These are phyloP conservation scores for Sander lucioperca DNA, from an alignment of 2,113 vertebrate species.

Conservation along the genomic window DNA sequence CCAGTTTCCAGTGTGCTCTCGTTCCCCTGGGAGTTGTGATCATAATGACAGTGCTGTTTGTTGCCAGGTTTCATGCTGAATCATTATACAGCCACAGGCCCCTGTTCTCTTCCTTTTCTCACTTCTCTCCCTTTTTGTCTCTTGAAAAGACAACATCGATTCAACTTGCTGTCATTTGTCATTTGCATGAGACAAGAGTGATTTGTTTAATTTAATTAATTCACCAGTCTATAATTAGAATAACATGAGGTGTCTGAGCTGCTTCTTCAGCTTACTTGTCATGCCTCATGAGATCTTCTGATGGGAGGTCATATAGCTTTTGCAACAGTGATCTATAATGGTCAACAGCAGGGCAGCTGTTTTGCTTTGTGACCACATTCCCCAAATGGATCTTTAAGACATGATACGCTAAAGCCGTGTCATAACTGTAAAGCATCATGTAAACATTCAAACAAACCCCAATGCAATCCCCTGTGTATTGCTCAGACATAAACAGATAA, in stretches of 20 bases:
- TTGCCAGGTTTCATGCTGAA: constrained; percentile 77
- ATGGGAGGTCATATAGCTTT: background rate
- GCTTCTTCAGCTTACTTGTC: constrained; percentile 1
- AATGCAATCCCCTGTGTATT: constrained; percentile 1
- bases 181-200: constrained; percentile 40
- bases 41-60: constrained; percentile 70
- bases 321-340: background rate
- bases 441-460: constrained; percentile 37
- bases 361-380: constrained; percentile 19
- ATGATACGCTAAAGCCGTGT: background rate
- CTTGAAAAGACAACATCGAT: constrained; percentile 29
- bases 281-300: constrained; percentile 9
- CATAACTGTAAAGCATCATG: constrained; percentile 4
- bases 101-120: constrained; percentile 37
- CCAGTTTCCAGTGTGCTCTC: constrained; percentile 62
- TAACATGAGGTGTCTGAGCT: constrained; percentile 5
- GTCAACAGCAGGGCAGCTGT: constrained; percentile 1
- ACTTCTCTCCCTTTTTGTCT: constrained; percentile 24
- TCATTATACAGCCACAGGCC: constrained; percentile 51
- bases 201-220: constrained; percentile 33
- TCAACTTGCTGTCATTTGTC: constrained; percentile 17
- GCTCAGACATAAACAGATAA: constrained; percentile 35
- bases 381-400: background rate
- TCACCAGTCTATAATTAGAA: constrained; percentile 14
- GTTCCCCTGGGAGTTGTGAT: constrained; percentile 61